A percentile compares a stretch with the other conserved stretches of the same genome.
Evolutionary conservation across 2,888 invertebrate species (phyloP).

Genomic region (Scelioninae gen. 1): DNA sequence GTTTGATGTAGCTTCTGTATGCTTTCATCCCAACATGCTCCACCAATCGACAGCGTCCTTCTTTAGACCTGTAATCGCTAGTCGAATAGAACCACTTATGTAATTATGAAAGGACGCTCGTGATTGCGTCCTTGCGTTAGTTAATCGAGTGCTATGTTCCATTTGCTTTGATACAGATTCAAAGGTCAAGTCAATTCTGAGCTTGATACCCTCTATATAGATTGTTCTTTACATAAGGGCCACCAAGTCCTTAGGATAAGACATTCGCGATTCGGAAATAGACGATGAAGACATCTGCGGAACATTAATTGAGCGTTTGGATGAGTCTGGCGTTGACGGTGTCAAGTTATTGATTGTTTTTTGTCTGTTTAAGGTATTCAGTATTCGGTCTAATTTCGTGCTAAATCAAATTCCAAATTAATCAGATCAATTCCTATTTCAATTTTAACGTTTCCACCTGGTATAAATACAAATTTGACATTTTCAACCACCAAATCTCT

Average conservation of each 20-base stretch:
- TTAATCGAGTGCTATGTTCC: constrained; percentile 49
- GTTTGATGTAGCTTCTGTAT: constrained; percentile 54
- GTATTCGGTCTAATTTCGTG: neutral
- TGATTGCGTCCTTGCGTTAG: constrained; percentile 50
- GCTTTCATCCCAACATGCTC: neutral
- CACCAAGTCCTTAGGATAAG: constrained; percentile 28
- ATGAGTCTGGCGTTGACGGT: neutral
- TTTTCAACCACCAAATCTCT: no score
- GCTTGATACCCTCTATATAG: constrained; percentile 38
- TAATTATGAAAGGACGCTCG: constrained; percentile 47
- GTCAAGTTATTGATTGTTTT: constrained; percentile 25
- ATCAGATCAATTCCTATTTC: neutral
- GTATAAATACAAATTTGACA: no score
- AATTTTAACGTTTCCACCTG: no score
- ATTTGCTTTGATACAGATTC: constrained; percentile 62
- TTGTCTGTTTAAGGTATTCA: neutral
- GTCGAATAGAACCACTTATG: constrained; percentile 51
- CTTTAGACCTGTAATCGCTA: constrained; percentile 42
- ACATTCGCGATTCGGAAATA: constrained; percentile 28
- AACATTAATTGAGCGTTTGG: constrained; percentile 20
- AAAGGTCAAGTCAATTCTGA: constrained; percentile 54
- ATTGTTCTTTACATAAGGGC: constrained; percentile 41
- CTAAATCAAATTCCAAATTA: neutral
- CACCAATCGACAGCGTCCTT: constrained; percentile 27
- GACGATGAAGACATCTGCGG: constrained; percentile 36